A percentile compares a stretch with the other conserved stretches of the same genome.
Conservation (phyloP, 2,888 invertebrate genomes). For the Argyresthia goedartella region DNA sequence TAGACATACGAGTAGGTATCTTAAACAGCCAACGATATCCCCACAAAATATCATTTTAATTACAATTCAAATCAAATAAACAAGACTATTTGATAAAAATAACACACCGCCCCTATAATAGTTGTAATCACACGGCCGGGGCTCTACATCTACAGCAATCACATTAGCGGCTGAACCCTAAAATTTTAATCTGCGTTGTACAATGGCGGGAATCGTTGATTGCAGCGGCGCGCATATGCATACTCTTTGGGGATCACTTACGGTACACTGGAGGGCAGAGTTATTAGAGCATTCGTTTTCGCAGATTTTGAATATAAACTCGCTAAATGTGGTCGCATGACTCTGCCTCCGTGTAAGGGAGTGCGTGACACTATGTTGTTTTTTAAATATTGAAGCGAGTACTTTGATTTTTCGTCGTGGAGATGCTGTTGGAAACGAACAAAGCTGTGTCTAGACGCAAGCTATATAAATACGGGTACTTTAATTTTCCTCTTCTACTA, state of each 20-base stretch:
- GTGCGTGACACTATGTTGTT: too few relatives aligned
- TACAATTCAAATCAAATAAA: neutral
- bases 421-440: too few relatives aligned
- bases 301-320: too few relatives aligned
- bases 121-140: neutral
- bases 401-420: too few relatives aligned
- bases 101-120: slow-evolving; percentile 55
- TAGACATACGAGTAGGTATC: too few relatives aligned
- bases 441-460: too few relatives aligned
- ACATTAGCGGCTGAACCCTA: slow-evolving; percentile 69
- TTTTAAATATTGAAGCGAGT: too few relatives aligned
- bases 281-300: neutral
- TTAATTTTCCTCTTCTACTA: too few relatives aligned
- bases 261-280: slow-evolving; percentile 34
- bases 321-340: too few relatives aligned
- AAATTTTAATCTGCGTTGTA: slow-evolving; percentile 66
- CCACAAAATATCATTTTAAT: neutral
- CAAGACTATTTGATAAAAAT: slow-evolving; percentile 50
- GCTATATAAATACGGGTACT: too few relatives aligned
- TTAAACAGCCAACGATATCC: too few relatives aligned
- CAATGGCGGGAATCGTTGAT: slow-evolving; percentile 65
- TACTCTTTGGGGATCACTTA: slow-evolving; percentile 68
- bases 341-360: too few relatives aligned
- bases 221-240: slow-evolving; percentile 62
- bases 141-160: slow-evolving; percentile 54